A percentile compares a stretch with the other conserved stretches of the same genome.
Evolutionary conservation across 2,888 invertebrate genomes (phyloP).

Genomic region (Callimorpha dominula): DNA sequence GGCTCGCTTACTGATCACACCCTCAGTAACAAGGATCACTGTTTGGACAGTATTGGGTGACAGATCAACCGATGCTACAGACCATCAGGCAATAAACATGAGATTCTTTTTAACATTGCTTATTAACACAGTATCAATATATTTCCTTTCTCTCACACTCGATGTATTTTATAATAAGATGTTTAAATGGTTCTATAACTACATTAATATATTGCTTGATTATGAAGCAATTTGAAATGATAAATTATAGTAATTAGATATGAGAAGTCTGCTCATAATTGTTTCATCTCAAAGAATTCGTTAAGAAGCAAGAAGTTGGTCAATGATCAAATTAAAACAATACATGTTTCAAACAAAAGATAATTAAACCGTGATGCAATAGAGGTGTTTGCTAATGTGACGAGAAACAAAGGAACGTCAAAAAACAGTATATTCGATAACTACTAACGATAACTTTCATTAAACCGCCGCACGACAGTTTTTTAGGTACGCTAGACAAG

Average conservation of each 20-base stretch:
- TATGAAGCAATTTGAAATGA: background rate
- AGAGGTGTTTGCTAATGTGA: constrained; percentile 45
- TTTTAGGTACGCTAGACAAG: constrained; percentile 6
- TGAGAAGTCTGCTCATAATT: constrained; percentile 23
- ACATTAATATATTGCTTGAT: background rate
- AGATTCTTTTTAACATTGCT: constrained; percentile 16
- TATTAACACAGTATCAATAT: constrained; percentile 15
- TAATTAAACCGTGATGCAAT: constrained; percentile 61
- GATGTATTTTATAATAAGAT: background rate
- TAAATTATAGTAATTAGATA: constrained; percentile 1
- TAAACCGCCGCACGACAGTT: constrained; percentile 20
- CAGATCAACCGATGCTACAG: constrained; percentile 23
- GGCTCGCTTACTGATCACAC: constrained; percentile 77
- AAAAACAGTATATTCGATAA: constrained; percentile 50
- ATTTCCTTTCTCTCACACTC: background rate
- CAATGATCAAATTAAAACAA: constrained; percentile 72
- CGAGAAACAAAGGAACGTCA: constrained; percentile 47
- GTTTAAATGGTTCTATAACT: background rate
- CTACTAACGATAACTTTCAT: constrained; percentile 32
- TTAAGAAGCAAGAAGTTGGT: constrained; percentile 66
- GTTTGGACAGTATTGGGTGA: constrained; percentile 66
- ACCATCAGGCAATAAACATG: background rate
- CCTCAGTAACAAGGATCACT: constrained; percentile 60
- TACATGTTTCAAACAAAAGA: constrained; percentile 72
- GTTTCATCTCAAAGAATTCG: constrained; percentile 30